Conservation (phyloP, 2,113 vertebrate genomes). For the Lepus europaeus region DNA sequence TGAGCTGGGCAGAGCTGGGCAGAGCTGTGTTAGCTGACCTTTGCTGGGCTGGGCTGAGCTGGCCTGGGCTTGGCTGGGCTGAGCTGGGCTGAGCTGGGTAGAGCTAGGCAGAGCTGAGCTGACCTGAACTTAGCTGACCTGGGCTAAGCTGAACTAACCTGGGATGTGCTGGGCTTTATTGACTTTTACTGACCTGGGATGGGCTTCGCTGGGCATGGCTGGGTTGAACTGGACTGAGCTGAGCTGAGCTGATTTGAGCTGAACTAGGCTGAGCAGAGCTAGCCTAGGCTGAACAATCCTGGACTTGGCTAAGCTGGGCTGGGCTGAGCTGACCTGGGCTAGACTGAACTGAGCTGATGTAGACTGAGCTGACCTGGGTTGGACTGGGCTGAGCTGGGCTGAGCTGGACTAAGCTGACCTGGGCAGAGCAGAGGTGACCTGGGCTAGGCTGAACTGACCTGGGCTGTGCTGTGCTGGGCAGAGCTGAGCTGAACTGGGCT, state of each 20-base stretch:
- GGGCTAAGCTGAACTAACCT: not conserved
- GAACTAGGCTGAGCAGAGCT: too few species aligned
- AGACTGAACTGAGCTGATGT: rapidly evolving
- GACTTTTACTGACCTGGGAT: not conserved
- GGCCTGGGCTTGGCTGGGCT: rapidly evolving
- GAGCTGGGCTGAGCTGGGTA: rapidly evolving
- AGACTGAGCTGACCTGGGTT: rapidly evolving
- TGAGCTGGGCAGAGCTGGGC: not conserved
- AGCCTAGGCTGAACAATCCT: too few species aligned
- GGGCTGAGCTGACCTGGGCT: not conserved
- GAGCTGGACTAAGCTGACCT: not conserved
- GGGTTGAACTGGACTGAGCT: rapidly evolving
- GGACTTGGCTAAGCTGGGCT: not conserved
- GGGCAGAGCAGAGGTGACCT: rapidly evolving
- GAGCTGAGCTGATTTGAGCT: rapidly evolving
- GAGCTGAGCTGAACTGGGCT: too few species aligned
- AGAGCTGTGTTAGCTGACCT: not conserved
- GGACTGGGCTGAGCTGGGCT: not conserved
- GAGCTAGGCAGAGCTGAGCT: rapidly evolving
- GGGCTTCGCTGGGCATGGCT: not conserved
- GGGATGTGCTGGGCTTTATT: not conserved
- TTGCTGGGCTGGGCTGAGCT: too few species aligned
- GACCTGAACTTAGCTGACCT: rapidly evolving
- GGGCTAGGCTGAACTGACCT: not conserved
- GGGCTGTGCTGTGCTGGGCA: too few species aligned